phyloP scores from a whole-genome alignment of 1,140 invertebrate genomes.

The Zaprionus davidi region DNA sequence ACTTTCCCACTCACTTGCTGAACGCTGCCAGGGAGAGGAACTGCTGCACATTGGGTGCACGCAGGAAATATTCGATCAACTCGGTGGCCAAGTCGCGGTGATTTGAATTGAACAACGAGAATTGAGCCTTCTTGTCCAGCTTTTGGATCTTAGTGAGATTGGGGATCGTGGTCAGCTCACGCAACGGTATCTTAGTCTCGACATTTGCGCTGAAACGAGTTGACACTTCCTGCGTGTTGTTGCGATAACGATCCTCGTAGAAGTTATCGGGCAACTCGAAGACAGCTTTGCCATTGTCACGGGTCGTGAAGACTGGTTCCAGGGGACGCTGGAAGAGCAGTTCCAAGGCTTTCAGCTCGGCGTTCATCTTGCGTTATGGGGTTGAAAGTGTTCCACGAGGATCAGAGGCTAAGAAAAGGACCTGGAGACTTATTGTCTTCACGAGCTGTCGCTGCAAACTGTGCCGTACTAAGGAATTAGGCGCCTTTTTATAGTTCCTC shows the following conservation, averaged over 20 bases:
- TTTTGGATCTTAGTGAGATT: slow-evolving; percentile 63
- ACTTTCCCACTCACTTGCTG: slow-evolving; percentile 62
- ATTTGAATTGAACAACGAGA: slow-evolving; percentile 86
- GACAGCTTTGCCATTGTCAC: slow-evolving; percentile 86
- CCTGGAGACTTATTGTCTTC: slow-evolving; percentile 10
- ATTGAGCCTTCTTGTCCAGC: slow-evolving; percentile 77
- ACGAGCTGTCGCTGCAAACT: slow-evolving; percentile 28
- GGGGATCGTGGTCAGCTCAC: slow-evolving; percentile 83
- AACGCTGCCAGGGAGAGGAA: slow-evolving; percentile 76
- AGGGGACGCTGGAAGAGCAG: slow-evolving; percentile 87
- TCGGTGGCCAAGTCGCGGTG: slow-evolving; percentile 86
- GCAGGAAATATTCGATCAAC: slow-evolving; percentile 86
- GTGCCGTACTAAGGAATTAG: background rate
- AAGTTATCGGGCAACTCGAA: slow-evolving; percentile 87
- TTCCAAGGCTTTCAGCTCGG: slow-evolving; percentile 82
- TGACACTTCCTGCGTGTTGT: slow-evolving; percentile 80
- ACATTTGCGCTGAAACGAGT: slow-evolving; percentile 85
- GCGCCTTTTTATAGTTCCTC: slow-evolving; percentile 26
- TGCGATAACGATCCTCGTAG: slow-evolving; percentile 73
- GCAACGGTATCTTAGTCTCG: slow-evolving; percentile 84
- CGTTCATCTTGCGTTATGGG: slow-evolving; percentile 42
- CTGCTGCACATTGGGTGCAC: slow-evolving; percentile 54
- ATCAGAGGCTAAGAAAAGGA: background rate
- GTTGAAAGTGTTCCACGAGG: background rate
- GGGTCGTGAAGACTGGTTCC: slow-evolving; percentile 88